Conservation (phyloP, 2,797 vertebrate species). For the Kryptopterus vitreolus region DNA sequence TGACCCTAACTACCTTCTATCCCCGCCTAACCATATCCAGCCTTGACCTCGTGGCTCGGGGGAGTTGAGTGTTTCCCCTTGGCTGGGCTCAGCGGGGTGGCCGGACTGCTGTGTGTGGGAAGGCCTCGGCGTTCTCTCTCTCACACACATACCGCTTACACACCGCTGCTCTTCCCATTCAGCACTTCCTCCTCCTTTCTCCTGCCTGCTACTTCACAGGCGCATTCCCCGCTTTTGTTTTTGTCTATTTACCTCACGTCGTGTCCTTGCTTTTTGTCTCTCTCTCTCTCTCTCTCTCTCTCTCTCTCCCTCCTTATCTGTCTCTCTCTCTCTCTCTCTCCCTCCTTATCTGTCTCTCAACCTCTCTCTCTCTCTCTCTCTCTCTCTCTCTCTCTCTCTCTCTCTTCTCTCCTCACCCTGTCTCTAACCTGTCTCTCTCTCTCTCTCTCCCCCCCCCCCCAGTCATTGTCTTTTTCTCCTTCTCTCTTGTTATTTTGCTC, state of each 20-base stretch:
- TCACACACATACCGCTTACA: slow-evolving; percentile 66
- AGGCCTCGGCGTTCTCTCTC: slow-evolving; percentile 70
- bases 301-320: background rate
- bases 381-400: slow-evolving; percentile 9
- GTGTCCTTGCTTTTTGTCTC: slow-evolving; percentile 57
- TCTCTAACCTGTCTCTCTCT: background rate
- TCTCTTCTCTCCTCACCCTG: background rate
- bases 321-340: slow-evolving; percentile 10
- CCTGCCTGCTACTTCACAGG: slow-evolving; percentile 50
- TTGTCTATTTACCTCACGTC: slow-evolving; percentile 22
- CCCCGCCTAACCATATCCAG: slow-evolving; percentile 56
- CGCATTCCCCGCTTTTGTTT: slow-evolving; percentile 40
- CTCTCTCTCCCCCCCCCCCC: slow-evolving; percentile 24
- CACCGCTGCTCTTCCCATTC: slow-evolving; percentile 63
- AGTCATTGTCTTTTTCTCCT: slow-evolving; percentile 11
- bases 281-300: background rate
- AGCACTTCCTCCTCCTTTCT: slow-evolving; percentile 64
- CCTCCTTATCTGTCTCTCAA: background rate
- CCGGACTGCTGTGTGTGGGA: slow-evolving; percentile 72
- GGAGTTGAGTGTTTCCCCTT: slow-evolving; percentile 74
- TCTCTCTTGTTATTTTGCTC: background rate
- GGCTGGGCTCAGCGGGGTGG: slow-evolving; percentile 67
- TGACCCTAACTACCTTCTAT: slow-evolving; percentile 50
- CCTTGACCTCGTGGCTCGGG: slow-evolving; percentile 73
- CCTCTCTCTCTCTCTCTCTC: background rate